Conservation (phyloP, 2,797 vertebrate species). For the Kryptolebias ocellatus region DNA sequence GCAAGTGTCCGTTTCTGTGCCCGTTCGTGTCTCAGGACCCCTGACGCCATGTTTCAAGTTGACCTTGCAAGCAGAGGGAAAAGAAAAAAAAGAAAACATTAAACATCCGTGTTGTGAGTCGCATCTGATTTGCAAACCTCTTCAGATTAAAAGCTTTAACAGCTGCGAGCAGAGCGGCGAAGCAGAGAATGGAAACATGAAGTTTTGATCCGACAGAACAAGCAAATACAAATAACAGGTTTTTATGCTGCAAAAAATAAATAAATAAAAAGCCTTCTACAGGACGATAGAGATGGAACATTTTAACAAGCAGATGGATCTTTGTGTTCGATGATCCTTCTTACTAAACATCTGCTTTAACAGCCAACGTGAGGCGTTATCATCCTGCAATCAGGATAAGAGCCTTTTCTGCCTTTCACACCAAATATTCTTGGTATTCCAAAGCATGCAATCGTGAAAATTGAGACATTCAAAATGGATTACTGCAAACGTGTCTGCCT, state of each 20-base stretch:
- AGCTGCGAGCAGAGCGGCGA: constrained; percentile 26
- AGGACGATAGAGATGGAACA: too few relatives aligned
- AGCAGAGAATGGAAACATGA: constrained; percentile 48
- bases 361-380: background rate
- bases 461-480: background rate
- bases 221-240: constrained; percentile 6
- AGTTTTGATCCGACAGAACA: constrained; percentile 13
- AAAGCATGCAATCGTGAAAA: background rate
- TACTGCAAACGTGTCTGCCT: constrained; percentile 50
- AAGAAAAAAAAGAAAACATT: background rate
- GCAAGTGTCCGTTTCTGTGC: constrained; percentile 97
- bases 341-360: background rate
- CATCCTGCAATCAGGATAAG: background rate
- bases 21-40: constrained; percentile 93
- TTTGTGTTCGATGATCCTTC: background rate
- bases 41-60: constrained; percentile 94
- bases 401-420: background rate
- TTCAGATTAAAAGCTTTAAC: constrained; percentile 20
- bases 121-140: constrained; percentile 6
- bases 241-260: background rate
- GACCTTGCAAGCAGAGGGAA: constrained; percentile 80
- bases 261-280: background rate
- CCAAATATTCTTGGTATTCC: background rate
- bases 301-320: background rate
- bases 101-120: constrained; percentile 11